Percentiles rank a stretch among this genome's conserved stretches.
phyloP scores from a whole-genome alignment of 2,113 vertebrate genomes.

The Pygathrix nemaeus region DNA sequence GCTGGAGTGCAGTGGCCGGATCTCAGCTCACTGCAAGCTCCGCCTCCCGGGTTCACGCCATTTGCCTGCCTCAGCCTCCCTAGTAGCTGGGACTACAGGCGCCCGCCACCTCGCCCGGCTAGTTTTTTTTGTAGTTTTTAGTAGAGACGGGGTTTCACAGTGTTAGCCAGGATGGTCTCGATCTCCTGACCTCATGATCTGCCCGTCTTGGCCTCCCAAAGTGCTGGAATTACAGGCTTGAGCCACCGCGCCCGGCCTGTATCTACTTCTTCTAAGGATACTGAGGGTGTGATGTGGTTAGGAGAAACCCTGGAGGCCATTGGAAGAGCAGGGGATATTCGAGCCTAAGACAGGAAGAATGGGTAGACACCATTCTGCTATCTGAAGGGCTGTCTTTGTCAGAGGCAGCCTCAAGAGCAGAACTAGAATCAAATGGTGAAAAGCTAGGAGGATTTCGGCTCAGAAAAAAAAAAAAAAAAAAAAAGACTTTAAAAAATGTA shows the following conservation, averaged over 20 bases:
- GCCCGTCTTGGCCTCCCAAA: too few relatives aligned
- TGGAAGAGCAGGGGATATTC: neutral
- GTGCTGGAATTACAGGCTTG: too few relatives aligned
- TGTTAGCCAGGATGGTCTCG: too few relatives aligned
- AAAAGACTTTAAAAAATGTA: neutral
- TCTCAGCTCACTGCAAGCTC: too few relatives aligned
- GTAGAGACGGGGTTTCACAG: too few relatives aligned
- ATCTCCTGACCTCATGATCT: too few relatives aligned
- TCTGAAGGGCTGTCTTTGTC: neutral
- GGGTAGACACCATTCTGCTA: neutral
- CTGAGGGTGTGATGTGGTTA: neutral
- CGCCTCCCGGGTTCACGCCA: too few relatives aligned
- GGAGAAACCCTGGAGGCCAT: neutral
- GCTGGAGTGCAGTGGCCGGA: too few relatives aligned
- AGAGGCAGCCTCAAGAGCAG: neutral
- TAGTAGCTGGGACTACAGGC: too few relatives aligned
- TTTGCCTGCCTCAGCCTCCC: too few relatives aligned
- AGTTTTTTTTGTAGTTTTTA: too few relatives aligned
- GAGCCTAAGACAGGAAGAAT: neutral
- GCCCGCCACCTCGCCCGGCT: accelerated
- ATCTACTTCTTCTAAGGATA: neutral
- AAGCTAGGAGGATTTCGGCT: neutral
- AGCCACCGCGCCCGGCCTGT: too few relatives aligned
- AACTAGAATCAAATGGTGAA: neutral
- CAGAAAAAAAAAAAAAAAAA: neutral